A percentile compares a stretch with the other conserved stretches of the same genome.
phyloP scores from a whole-genome alignment of 2,797 vertebrate species.

The Cygnus olor region DNA sequence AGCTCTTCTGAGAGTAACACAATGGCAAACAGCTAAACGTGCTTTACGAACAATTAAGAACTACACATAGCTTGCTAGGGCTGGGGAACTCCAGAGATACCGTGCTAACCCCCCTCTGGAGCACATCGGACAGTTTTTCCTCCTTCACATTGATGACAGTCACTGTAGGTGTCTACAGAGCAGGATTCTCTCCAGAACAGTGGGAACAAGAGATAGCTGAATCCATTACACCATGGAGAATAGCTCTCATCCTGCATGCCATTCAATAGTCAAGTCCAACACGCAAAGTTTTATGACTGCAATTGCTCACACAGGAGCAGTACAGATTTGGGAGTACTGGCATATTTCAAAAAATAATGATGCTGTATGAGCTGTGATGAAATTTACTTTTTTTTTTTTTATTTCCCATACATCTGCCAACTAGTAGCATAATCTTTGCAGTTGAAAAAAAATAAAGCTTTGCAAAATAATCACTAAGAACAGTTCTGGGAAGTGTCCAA shows the following conservation, averaged over 20 bases:
- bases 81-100: neutral
- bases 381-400: neutral
- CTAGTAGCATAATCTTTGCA: neutral
- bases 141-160: neutral
- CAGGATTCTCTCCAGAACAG: neutral
- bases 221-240: neutral
- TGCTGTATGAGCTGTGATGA: neutral
- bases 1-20: neutral
- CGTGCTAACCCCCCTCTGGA: neutral
- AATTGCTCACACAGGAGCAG: neutral
- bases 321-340: neutral
- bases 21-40: neutral
- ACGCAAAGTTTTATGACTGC: neutral
- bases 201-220: neutral
- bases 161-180: neutral
- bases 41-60: neutral
- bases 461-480: neutral
- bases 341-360: slow-evolving; percentile 18
- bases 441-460: neutral
- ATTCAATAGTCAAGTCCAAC: neutral
- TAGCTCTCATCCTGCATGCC: neutral
- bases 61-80: neutral
- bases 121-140: neutral
- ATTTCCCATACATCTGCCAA: neutral
- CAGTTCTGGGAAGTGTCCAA: neutral